Evolutionary conservation across 2,113 vertebrate species (phyloP), one percentile per base, ranked within the genome.

Genomic region (Oplegnathus fasciatus): DNA sequence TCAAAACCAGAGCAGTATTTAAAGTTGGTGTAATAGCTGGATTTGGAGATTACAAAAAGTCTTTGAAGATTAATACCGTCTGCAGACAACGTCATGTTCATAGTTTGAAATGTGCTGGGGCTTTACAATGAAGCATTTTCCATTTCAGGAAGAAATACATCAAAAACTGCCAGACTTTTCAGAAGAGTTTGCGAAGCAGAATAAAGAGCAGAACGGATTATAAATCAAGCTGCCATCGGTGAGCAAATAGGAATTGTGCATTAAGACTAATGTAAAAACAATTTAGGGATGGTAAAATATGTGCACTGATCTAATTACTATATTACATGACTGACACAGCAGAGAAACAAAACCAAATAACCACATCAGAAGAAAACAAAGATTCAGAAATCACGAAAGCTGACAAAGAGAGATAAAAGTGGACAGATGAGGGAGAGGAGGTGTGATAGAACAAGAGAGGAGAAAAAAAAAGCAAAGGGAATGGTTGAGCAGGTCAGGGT

Each of bases 11-110:
- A 68, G 13, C 20, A n/a, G 34, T 34, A 13, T 60, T 73, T 82
- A 26, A 83, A 75, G 42, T 75, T 61, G 64, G 18, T 68, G 22
- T 67, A 55, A 62, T 10, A 30, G 57, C 44, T 60, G 40, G 60
- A 74, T 50, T 73, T 20, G 20, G 24, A 80, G 62, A 86, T 80
- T 83, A 55, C 15, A 14, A 34, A n/a, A 82, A 75, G 60, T 32
- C 70, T 77, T 84, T 86, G 77, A 89, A 66, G 81, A 87, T 62
- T 64, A 75, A 78, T 42, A 79, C 61, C 28, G 22, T 57, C 60
- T 17, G 30, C 58, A 81, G 68, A 72, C 72, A 67, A 26, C 46
- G 9, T 70, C 14, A 70, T 78, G 78, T 73, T 74, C 48, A 32
- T 15, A 42, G 30, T 58, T 50, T 77, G 5, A 58, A 76, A 83